Conservation (phyloP, 1,140 invertebrate species). For the Campoletis sonorensis region DNA sequence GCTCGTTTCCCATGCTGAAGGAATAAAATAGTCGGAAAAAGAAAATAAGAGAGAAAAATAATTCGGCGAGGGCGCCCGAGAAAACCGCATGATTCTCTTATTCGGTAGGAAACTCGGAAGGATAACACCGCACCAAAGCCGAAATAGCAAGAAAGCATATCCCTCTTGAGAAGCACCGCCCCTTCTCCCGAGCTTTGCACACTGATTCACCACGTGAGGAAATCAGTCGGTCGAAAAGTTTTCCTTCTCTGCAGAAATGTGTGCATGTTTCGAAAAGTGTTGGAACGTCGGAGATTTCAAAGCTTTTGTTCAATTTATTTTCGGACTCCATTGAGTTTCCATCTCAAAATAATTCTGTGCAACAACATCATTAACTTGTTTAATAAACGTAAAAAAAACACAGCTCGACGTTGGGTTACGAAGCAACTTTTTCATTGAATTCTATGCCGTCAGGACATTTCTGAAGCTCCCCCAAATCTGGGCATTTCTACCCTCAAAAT, state of each 20-base stretch:
- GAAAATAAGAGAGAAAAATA: conserved; percentile 16
- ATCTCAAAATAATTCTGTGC: no score
- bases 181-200: background rate
- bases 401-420: no score
- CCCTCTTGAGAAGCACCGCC: background rate
- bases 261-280: background rate
- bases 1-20: conserved; percentile 8
- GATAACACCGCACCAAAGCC: background rate
- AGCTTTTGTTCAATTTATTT: no score
- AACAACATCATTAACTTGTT: no score
- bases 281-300: no score
- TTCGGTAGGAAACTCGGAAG: conserved; percentile 1
- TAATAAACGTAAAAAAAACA: no score
- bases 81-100: background rate
- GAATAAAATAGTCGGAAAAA: background rate
- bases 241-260: background rate
- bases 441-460: no score
- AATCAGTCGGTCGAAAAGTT: conserved; percentile 30
- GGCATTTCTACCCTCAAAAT: no score
- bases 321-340: no score
- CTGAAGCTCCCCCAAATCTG: no score
- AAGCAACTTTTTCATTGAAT: no score
- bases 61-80: background rate
- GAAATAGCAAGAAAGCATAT: conserved; percentile 14
- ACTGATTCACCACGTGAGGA: conserved; percentile 8